Percentiles rank a stretch among this genome's conserved stretches.
Evolutionary conservation across 2,888 invertebrate genomes (phyloP).

Genomic region (Tinea trinotella): DNA sequence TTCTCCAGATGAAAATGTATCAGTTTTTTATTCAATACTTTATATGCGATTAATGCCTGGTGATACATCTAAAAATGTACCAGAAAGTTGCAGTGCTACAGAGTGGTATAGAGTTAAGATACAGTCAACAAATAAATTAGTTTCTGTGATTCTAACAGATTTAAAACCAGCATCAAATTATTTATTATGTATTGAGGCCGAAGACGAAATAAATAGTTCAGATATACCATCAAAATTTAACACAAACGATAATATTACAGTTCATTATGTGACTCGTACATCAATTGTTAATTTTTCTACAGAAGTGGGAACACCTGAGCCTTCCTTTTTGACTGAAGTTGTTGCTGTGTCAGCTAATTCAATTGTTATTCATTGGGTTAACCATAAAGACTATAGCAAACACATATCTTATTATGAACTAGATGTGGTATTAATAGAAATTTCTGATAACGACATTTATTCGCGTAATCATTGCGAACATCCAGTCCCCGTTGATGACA

Average conservation of each 20-base stretch:
- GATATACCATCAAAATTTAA: neutral
- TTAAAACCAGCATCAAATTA: slow-evolving; percentile 53
- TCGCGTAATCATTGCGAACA: slow-evolving; percentile 42
- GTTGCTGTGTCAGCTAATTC: slow-evolving; percentile 39
- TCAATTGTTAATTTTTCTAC: slow-evolving; percentile 47
- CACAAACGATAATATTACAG: neutral
- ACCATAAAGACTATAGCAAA: slow-evolving; percentile 44
- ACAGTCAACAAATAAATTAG: slow-evolving; percentile 29
- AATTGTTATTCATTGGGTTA: slow-evolving; percentile 48
- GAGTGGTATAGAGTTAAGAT: slow-evolving; percentile 47
- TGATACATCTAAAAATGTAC: slow-evolving; percentile 33
- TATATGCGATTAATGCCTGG: slow-evolving; percentile 44
- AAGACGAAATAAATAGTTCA: slow-evolving; percentile 26
- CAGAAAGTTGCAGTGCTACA: slow-evolving; percentile 53
- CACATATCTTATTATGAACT: slow-evolving; percentile 48
- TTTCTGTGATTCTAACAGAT: slow-evolving; percentile 32
- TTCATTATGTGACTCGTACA: slow-evolving; percentile 32
- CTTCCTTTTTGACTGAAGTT: slow-evolving; percentile 52
- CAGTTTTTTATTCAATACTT: slow-evolving; percentile 43
- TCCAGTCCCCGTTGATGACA: slow-evolving; percentile 23
- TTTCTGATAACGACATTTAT: slow-evolving; percentile 31
- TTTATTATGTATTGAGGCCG: slow-evolving; percentile 52
- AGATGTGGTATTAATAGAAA: slow-evolving; percentile 46
- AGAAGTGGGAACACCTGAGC: slow-evolving; percentile 48
- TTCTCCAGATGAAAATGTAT: slow-evolving; percentile 29